A percentile compares a stretch with the other conserved stretches of the same genome.
Evolutionary conservation across 2,113 vertebrate genomes (phyloP).

Genomic region (Onychostoma macrolepis): DNA sequence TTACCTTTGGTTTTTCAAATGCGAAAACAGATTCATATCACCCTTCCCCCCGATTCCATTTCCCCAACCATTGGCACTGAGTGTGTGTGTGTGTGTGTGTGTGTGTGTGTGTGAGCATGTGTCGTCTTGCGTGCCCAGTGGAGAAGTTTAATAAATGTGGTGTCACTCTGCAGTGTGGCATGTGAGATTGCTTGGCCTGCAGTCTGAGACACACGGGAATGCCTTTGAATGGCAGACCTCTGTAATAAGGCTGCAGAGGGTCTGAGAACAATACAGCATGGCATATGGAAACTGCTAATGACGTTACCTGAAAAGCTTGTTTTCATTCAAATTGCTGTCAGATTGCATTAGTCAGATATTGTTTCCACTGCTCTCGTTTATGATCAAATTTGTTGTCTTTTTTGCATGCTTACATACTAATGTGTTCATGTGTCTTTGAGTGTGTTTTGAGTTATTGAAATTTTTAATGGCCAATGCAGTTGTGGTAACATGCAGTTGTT

Average conservation of each 20-base stretch:
- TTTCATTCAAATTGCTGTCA: slow-evolving; percentile 28
- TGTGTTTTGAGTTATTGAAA: background rate
- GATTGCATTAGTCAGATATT: slow-evolving; percentile 22
- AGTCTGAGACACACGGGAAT: slow-evolving; percentile 34
- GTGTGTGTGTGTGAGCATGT: background rate
- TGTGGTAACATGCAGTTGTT: background rate
- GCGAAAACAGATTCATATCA: slow-evolving; percentile 39
- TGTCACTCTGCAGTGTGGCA: slow-evolving; percentile 71
- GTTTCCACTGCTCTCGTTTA: background rate
- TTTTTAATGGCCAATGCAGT: background rate
- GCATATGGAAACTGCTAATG: slow-evolving; percentile 33
- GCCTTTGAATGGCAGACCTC: slow-evolving; percentile 40
- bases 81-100: background rate
- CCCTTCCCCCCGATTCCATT: slow-evolving; percentile 13
- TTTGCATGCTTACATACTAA: slow-evolving; percentile 8
- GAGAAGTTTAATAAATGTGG: slow-evolving; percentile 75
- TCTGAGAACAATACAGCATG: slow-evolving; percentile 7
- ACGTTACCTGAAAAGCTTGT: slow-evolving; percentile 1
- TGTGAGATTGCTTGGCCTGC: slow-evolving; percentile 47
- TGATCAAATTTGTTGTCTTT: background rate
- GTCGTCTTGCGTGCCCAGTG: slow-evolving; percentile 40
- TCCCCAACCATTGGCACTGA: slow-evolving; percentile 6
- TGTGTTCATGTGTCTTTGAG: background rate
- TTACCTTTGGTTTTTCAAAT: slow-evolving; percentile 50
- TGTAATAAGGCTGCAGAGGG: slow-evolving; percentile 21